These are phyloP conservation scores for Caloenas nicobarica DNA, from an alignment of 2,113 vertebrate species.

Conservation along the genomic window DNA sequence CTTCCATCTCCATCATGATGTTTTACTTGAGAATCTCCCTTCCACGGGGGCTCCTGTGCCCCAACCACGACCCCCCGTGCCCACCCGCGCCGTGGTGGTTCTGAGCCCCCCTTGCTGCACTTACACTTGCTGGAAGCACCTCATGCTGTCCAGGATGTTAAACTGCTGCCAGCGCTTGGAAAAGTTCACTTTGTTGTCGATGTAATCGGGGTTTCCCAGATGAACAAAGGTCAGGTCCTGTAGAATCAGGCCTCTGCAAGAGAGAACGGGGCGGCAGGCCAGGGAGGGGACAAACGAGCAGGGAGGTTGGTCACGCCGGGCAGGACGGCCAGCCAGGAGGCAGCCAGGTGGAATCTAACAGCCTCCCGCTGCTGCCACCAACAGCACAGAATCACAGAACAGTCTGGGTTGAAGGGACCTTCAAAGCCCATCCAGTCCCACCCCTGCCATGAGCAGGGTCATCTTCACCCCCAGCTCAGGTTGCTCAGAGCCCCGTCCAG, in stretches of 20 bases:
- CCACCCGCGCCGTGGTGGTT: rapidly evolving
- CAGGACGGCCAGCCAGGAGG: not conserved
- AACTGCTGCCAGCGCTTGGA: slow-evolving; percentile 99
- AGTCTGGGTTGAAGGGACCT: no score
- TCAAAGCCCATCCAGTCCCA: no score
- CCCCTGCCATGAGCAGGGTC: no score
- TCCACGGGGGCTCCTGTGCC: not conserved
- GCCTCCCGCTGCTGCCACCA: not conserved
- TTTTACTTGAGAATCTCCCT: not conserved
- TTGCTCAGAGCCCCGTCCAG: no score
- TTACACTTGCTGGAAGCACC: slow-evolving; percentile 98
- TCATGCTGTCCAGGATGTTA: slow-evolving; percentile 99
- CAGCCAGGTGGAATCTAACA: not conserved
- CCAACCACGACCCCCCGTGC: rapidly evolving
- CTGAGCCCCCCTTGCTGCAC: slow-evolving; percentile 7
- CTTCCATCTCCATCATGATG: not conserved
- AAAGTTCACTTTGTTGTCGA: slow-evolving; percentile 97
- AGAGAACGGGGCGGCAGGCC: not conserved
- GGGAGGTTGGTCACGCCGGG: slow-evolving; percentile 1
- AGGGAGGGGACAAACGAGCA: slow-evolving; percentile 19
- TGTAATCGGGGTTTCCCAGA: slow-evolving; percentile 95
- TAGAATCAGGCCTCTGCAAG: slow-evolving; percentile 90
- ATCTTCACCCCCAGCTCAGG: no score
- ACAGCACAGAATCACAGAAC: not conserved
- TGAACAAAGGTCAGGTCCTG: slow-evolving; percentile 99